A percentile compares a stretch with the other conserved stretches of the same genome.
These are phyloP conservation scores for Baryphthengus martii DNA, from an alignment of 2,113 vertebrate genomes.

Conservation along the genomic window DNA sequence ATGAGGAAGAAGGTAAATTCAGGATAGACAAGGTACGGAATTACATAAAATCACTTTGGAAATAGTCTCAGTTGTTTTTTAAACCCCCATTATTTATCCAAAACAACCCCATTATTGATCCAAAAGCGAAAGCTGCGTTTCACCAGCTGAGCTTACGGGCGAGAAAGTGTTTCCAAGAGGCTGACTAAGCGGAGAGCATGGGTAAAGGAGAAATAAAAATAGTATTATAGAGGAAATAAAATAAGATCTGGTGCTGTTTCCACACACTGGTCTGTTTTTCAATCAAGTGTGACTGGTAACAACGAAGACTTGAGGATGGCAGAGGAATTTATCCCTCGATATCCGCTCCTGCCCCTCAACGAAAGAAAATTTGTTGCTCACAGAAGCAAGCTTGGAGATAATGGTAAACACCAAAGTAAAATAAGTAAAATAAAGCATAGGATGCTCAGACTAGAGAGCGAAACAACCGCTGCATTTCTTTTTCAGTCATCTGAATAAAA, in stretches of 20 bases:
- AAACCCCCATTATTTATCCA: neutral
- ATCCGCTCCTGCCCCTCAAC: neutral
- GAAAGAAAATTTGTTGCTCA: neutral
- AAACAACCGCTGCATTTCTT: neutral
- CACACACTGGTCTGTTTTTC: neutral
- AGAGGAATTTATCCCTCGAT: neutral
- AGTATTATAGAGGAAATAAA: neutral
- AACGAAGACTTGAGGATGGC: neutral
- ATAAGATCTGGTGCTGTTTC: neutral
- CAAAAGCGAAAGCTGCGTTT: neutral
- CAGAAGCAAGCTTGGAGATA: neutral
- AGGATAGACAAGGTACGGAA: neutral
- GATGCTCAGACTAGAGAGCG: neutral
- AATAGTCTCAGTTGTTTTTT: neutral
- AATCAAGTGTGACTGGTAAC: neutral
- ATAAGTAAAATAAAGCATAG: neutral
- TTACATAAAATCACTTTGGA: neutral
- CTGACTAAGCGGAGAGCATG: neutral
- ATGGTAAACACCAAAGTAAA: neutral
- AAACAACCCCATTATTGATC: neutral
- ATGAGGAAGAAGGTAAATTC: neutral
- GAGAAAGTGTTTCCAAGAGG: neutral
- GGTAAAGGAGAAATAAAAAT: no score
- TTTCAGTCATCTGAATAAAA: neutral
- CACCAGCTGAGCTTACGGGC: neutral